A percentile compares a stretch with the other conserved stretches of the same genome.
Evolutionary conservation across 2,888 invertebrate species (phyloP).

Genomic region (Netelia melanura): DNA sequence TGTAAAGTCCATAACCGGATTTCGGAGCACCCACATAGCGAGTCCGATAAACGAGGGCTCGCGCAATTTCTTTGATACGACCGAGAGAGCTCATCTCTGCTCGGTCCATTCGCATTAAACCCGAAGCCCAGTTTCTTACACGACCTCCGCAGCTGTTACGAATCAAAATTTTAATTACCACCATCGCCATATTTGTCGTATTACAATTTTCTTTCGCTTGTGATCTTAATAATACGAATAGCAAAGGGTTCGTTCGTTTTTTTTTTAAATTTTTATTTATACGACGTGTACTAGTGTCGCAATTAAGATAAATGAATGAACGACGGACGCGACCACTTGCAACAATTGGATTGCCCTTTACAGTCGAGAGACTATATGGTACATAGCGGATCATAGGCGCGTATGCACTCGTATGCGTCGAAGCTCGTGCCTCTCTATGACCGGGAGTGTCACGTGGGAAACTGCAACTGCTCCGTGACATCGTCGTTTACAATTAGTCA

Average conservation of each 20-base stretch:
- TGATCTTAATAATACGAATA: conserved; percentile 3
- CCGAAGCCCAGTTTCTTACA: conserved; percentile 32
- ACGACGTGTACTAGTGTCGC: conserved; percentile 21
- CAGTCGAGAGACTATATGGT: conserved; percentile 10
- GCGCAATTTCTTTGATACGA: conserved; percentile 57
- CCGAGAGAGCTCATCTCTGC: conserved; percentile 15
- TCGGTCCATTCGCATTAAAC: not conserved
- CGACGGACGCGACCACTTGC: conserved; percentile 58
- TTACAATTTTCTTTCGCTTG: conserved; percentile 17
- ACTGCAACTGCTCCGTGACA: conserved; percentile 37
- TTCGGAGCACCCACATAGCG: conserved; percentile 64
- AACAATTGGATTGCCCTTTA: conserved; percentile 60
- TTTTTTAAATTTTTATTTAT: not conserved
- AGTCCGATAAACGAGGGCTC: conserved; percentile 57
- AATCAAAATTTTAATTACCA: conserved; percentile 42
- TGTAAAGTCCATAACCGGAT: conserved; percentile 68
- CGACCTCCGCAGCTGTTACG: conserved; percentile 11
- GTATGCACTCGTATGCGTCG: conserved; percentile 7
- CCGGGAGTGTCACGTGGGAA: conserved; percentile 49
- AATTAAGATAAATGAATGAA: conserved; percentile 63
- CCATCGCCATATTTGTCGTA: conserved; percentile 17
- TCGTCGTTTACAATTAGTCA: conserved; percentile 64
- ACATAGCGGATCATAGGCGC: not conserved
- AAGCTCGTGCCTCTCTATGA: conserved; percentile 15
- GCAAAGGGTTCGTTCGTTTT: conserved; percentile 7